Evolutionary conservation across 2,113 vertebrate genomes (phyloP).

Genomic region (Pteruthius melanotis): DNA sequence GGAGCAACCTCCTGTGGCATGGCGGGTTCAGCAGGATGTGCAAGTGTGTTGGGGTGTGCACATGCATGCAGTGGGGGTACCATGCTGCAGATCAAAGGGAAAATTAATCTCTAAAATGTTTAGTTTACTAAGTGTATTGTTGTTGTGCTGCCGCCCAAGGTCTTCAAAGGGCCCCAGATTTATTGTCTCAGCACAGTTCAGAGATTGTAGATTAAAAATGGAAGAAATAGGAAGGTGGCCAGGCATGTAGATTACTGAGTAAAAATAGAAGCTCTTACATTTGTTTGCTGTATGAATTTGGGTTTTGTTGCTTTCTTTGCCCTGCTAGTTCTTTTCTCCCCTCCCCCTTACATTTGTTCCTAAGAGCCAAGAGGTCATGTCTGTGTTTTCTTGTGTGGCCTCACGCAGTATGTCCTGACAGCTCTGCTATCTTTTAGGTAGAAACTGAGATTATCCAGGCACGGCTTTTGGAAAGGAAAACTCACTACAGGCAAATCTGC

Average conservation of each 20-base stretch:
- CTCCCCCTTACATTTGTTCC: not conserved
- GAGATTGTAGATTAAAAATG: conserved; percentile 44
- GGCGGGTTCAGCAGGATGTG: not conserved
- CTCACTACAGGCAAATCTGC: conserved; percentile 21
- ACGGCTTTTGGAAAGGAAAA: not conserved
- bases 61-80: not conserved
- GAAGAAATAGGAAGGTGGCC: conserved; percentile 6
- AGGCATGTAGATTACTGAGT: not conserved
- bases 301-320: not conserved
- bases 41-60: fast-evolving
- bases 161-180: conserved; percentile 46
- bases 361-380: conserved; percentile 1
- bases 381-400: conserved; percentile 45
- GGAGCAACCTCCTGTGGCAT: not conserved
- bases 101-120: not conserved
- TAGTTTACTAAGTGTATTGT: conserved; percentile 6
- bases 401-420: conserved; percentile 4
- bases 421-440: conserved; percentile 54
- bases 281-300: not conserved
- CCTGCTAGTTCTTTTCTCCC: not conserved
- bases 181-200: conserved; percentile 31
- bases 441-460: conserved; percentile 51
- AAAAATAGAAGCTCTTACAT: conserved; percentile 18
- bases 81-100: conserved; percentile 41
- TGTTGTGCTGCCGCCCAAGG: not conserved